These are phyloP conservation scores for Leptopilina clavipes DNA, from an alignment of 1,140 invertebrate genomes.

Conservation along the genomic window DNA sequence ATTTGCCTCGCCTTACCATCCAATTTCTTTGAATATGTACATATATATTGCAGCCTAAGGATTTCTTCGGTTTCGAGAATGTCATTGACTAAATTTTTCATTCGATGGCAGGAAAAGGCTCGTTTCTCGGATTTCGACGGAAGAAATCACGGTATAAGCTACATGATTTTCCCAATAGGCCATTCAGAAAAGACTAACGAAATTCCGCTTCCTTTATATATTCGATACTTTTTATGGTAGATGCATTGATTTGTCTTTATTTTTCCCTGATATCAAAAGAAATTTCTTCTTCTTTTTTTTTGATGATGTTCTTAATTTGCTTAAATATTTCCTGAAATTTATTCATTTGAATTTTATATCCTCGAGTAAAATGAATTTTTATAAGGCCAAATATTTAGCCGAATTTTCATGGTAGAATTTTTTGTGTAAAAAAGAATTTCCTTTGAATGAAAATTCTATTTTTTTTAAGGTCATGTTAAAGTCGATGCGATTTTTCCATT, in stretches of 20 bases:
- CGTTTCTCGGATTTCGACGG: slow-evolving; percentile 19
- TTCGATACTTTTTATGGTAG: not conserved
- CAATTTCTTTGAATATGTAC: not conserved
- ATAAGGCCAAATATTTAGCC: too few relatives aligned
- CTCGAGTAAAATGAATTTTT: too few relatives aligned
- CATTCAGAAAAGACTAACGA: not conserved
- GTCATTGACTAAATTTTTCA: slow-evolving; percentile 19
- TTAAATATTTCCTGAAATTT: too few relatives aligned
- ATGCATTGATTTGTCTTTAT: not conserved
- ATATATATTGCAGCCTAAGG: not conserved
- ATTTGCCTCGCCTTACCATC: not conserved
- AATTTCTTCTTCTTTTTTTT: too few relatives aligned
- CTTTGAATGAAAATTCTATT: too few relatives aligned
- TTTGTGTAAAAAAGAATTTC: too few relatives aligned
- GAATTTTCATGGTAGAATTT: too few relatives aligned
- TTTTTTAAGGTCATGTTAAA: too few relatives aligned
- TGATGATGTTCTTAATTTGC: too few relatives aligned
- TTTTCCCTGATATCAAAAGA: not conserved
- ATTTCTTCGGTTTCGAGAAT: slow-evolving; percentile 12
- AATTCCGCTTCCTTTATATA: not conserved
- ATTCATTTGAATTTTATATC: too few relatives aligned
- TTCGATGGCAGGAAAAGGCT: slow-evolving; percentile 5
- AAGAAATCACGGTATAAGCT: slow-evolving; percentile 7
- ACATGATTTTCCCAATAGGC: slow-evolving; percentile 16
- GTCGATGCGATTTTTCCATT: too few relatives aligned